Evolutionary conservation across 2,888 invertebrate genomes (phyloP), one percentile per base, ranked within the genome.

Genomic region (Hirudinaria manillensis): DNA sequence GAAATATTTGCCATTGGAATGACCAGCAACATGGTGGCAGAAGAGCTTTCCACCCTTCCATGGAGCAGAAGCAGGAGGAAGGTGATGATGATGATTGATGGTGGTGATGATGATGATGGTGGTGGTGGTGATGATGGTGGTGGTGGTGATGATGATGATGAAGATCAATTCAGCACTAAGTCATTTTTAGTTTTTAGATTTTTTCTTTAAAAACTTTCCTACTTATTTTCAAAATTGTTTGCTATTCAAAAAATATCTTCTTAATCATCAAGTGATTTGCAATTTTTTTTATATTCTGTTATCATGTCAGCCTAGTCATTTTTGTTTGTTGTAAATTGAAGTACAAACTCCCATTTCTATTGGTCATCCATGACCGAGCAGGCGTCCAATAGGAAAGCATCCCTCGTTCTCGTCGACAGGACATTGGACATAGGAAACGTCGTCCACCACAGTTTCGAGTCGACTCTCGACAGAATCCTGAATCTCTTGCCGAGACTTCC

Each of bases 1-100:
- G 90, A 91, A 86, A 73, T 90, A 34, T 91, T 88, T 81, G 89
- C 88, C 72, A 83, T 91, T 81, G 91, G 91, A 3, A 86, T 87
- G 38, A 88, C 88, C 68, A 90, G 90, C 81, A 88, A 89, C 21
- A 84, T 89, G 65, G 81, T 90, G 32, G 89, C 89, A 77, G 87
- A 88, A 21, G 88, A 89, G 56, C 82, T 90, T 78, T 89, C 89
- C 79, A 87, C 87, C 81, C 88, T 88, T 29, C 87, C 88, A 19
- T 87, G 88, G 34, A 89, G 88, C 75, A 81, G 86, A 51, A 82
- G 83, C 36, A 86, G 90, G 78, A 85, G 88, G 81, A 89, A 89
- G 87, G 89, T 89, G 77, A 76, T 67, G 74, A 32, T 29, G 7
- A 38, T 56, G 55, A 38, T 70, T 53, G 34, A 27, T 53, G 66